Evolutionary conservation across 2,797 vertebrate genomes (phyloP), one percentile per base, ranked within the genome.

Genomic region (Sylvilagus floridanus): DNA sequence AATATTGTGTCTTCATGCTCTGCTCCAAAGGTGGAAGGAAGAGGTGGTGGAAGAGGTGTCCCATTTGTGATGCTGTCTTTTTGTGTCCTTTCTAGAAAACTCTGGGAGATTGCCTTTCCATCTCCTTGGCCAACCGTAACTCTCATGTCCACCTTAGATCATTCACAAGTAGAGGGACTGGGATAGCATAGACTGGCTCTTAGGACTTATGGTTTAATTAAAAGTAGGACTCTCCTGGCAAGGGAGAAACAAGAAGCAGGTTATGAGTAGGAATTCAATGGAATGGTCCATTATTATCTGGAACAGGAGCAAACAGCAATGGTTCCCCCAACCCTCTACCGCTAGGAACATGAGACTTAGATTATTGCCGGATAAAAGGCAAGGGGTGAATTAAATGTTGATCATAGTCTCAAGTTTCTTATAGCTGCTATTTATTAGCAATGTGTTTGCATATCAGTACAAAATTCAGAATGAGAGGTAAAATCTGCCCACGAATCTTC

Each of bases 401-500:
- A 42, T 68, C 91, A 13, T 47, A 26, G 57, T 63, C 82, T 87
- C 63, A 62, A 73, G 65, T 35, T 88, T 85, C 78, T 84, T 71
- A 21, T 21, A 77, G 65, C 42, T n/a, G 32, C 35, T 85, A 21
- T 65, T 78, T 86, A 73, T 85, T 88, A 85, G 28, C 69, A 47
- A 19, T 5, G 28, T 16, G 13, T 82, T 88, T 47, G 54, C 62
- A 63, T 88, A 24, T 71, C 47, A 26, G 90, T 76, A 57, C 37
- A 73, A 84, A 92, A 35, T 85, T 83, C 73, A 50, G 78, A 88
- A 90, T 82, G n/a, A 35, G 65, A 91, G 30, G 69, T 37, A n/a
- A 84, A 77, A 60, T 88, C 50, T 17, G 8, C 32, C 78, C 42
- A 52, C 35, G 66, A 22, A 85, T 90, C 86, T 73, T 32, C 3